Evolutionary conservation across 2,797 vertebrate species (phyloP), one percentile per base, ranked within the genome.

Genomic region (Macroramphosus scolopax): DNA sequence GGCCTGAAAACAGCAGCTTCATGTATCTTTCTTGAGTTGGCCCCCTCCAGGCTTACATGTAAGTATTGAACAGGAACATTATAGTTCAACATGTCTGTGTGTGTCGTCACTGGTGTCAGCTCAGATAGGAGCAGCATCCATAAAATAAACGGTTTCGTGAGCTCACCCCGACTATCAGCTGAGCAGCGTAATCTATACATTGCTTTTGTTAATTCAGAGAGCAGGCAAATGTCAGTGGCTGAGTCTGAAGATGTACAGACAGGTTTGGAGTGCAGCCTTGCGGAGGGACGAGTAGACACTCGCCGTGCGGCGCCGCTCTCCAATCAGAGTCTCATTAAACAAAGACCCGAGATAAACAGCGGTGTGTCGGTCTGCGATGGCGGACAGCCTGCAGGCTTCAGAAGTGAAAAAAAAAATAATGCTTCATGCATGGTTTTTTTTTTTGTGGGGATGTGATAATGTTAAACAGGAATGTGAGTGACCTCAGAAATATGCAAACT

Each of bases 271-370:
- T 17, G 42, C 18, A 47, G 54, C 46, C 41, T 43, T 8, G 11
- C 60, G 47, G 55, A 43, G 30, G 31, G 38, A 63, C 55, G 44
- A 33, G 67, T 17, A 50, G 30, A 30, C 55, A 49, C 76, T 64
- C 11, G 55, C 50, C 29, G 24, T 25, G 39, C 6, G 5, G 35
- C 43, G 15, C 8, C 8, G 53, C 29, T 42, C 57, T 51, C 17
- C 51, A 60, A 69, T 63, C 51, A 68, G 46, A 75, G 65, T 50
- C 55, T 66, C 40, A 68, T 78, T 72, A 56, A 64, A 75, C 57
- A 66, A 58, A 76, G 33, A 68, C n/a, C 31, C 35, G 41, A 66
- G 41, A 43, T 51, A 55, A 64, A 67, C 54, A 71, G 58, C 52
- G 15, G 26, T 3, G 16, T 24, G 38, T 59, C 55, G 59, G 59